Evolutionary conservation across 1,140 invertebrate species (phyloP).

Genomic region (Diplogasteroides magnus): DNA sequence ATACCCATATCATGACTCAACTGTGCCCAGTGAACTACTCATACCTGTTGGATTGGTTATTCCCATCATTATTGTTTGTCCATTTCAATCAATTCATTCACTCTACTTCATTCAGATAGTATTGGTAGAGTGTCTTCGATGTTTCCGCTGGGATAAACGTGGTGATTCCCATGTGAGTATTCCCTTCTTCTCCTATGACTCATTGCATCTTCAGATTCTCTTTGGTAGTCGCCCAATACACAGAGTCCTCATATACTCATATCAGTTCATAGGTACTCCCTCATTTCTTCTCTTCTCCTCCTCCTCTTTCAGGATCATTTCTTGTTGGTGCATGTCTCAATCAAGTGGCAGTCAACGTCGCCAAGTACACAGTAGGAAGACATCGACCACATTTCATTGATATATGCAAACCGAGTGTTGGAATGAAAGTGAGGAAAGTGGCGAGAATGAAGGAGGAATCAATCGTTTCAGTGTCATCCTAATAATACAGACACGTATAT

Average conservation of each 20-base stretch:
- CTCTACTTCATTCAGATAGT: background rate
- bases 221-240: constrained; percentile 37
- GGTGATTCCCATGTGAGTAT: constrained; percentile 47
- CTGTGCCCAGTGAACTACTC: constrained; percentile 72
- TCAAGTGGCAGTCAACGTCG: constrained; percentile 61
- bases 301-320: constrained; percentile 42
- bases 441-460: too few relatives aligned
- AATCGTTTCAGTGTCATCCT: constrained; percentile 5
- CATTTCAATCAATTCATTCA: constrained; percentile 11
- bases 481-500: constrained; percentile 51
- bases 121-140: background rate
- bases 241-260: constrained; percentile 48
- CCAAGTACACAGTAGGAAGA: constrained; percentile 83
- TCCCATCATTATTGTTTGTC: constrained; percentile 37
- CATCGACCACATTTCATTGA: constrained; percentile 83
- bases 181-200: constrained; percentile 49
- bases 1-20: constrained; percentile 61
- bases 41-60: constrained; percentile 49
- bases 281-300: constrained; percentile 9
- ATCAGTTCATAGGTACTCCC: constrained; percentile 45
- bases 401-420: constrained; percentile 60
- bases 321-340: constrained; percentile 54
- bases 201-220: background rate
- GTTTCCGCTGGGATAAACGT: constrained; percentile 27
- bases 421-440: too few relatives aligned